phyloP scores from a whole-genome alignment of 2,113 vertebrate genomes.

The human (Homo sapiens) region GRCh38 chr13:81649001-81649500 shows the following conservation, averaged over 20 bases:
- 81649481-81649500: too few species aligned
- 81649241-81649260: not conserved
- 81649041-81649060: constrained; percentile 26
- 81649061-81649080: not conserved
- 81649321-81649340: not conserved
- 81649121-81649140: not conserved
- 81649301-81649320: not conserved
- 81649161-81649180: not conserved
- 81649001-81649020: constrained; percentile 19
- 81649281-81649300: not conserved
- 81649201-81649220: not conserved
- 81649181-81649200: not conserved
- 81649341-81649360: not conserved
- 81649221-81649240: not conserved
- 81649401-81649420: not conserved
- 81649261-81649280: not conserved
- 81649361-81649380: not conserved
- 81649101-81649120: constrained; percentile 53
- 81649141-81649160: not conserved
- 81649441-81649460: not conserved
- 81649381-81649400: not conserved
- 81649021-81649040: constrained; percentile 36
- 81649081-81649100: not conserved
- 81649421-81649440: not conserved
- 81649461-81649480: too few species aligned